phyloP scores from a whole-genome alignment of 2,797 vertebrate genomes.

The Eleutherodactylus coqui region DNA sequence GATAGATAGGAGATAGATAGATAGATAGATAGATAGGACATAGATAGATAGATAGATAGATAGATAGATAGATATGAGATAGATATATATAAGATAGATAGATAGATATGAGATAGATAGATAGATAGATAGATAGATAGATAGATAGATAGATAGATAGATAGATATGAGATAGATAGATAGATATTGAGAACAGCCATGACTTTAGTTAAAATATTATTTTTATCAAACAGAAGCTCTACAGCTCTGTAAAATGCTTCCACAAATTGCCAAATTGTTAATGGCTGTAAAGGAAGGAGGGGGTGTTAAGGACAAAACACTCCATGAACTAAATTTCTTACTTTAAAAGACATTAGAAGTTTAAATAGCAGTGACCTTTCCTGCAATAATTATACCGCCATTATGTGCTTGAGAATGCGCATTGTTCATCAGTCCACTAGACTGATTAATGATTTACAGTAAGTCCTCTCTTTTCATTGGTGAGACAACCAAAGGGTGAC shows the following conservation, averaged over 20 bases:
- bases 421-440: constrained; percentile 32
- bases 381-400: constrained; percentile 46
- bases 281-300: background rate
- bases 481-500: background rate
- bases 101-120: no score
- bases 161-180: no score
- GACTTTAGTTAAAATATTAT: no score
- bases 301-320: constrained; percentile 15
- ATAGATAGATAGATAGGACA: no score
- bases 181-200: no score
- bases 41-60: no score
- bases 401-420: constrained; percentile 34
- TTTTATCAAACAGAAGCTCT: no score
- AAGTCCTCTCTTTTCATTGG: constrained; percentile 9
- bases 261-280: constrained; percentile 19
- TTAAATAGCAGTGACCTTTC: constrained; percentile 40
- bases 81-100: no score
- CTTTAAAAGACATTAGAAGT: constrained; percentile 52
- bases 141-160: no score
- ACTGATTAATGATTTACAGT: constrained; percentile 31
- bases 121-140: no score
- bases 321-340: constrained; percentile 34
- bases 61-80: no score
- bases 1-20: no score
- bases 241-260: background rate